Conservation (phyloP, 2,113 vertebrate genomes). For the Poecile atricapillus region DNA sequence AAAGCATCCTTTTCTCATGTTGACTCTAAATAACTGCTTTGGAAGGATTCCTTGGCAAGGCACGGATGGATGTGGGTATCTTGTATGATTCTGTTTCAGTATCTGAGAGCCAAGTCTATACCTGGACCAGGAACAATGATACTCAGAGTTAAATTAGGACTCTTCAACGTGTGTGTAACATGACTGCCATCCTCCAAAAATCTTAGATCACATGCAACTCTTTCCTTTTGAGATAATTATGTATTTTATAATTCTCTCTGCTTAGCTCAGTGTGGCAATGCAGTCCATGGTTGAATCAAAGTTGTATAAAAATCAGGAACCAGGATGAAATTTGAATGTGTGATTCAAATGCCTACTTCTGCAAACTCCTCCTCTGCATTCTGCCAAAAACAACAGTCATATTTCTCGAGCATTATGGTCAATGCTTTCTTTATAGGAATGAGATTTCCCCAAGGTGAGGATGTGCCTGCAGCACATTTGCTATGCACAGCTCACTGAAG, state of each 20-base stretch:
- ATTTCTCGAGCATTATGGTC: not conserved
- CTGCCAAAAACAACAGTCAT: not conserved
- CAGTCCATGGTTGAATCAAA: not conserved
- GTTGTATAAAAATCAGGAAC: not conserved
- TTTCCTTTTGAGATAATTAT: not conserved
- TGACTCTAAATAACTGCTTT: slow-evolving; percentile 7
- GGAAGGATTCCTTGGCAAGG: not conserved
- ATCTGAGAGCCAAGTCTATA: not conserved
- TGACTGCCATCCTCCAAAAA: not conserved
- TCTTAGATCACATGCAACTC: not conserved
- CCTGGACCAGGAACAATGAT: not conserved
- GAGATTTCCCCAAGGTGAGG: not conserved
- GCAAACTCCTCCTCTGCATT: not conserved
- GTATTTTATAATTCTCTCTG: not conserved
- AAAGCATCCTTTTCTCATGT: not conserved
- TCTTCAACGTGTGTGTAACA: not conserved
- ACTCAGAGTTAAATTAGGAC: not conserved
- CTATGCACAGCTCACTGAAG: not conserved
- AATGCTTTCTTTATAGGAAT: not conserved
- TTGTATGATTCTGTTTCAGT: slow-evolving; percentile 1
- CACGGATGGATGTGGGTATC: not conserved
- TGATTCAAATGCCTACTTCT: not conserved
- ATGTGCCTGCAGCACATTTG: not conserved
- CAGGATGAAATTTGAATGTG: not conserved
- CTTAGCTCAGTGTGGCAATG: not conserved